These are phyloP conservation scores for Thysanoteuthis rhombus DNA, from an alignment of 2,888 invertebrate species.

Conservation along the genomic window DNA sequence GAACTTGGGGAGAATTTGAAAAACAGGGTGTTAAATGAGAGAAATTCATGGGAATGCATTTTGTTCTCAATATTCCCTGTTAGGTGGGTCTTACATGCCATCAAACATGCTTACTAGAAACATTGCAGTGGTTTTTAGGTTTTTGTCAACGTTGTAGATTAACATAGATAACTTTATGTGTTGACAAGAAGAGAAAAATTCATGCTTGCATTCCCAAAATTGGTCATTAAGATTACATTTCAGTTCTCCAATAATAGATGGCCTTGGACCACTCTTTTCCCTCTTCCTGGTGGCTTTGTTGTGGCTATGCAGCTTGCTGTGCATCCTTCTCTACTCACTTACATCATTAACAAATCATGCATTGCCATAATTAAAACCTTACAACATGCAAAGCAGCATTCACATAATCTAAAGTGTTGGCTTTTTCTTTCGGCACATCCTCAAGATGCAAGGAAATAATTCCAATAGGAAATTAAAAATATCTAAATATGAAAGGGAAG, in stretches of 20 bases:
- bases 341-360: not conserved
- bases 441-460: too few relatives aligned
- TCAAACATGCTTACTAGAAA: too few relatives aligned
- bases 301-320: not conserved
- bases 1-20: too few relatives aligned
- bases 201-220: not conserved
- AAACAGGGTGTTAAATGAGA: too few relatives aligned
- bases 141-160: not conserved
- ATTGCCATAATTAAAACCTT: too few relatives aligned
- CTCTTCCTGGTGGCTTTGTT: not conserved
- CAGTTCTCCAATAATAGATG: not conserved
- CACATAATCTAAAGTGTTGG: not conserved
- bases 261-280: not conserved
- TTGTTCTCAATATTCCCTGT: too few relatives aligned
- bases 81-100: too few relatives aligned
- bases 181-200: not conserved
- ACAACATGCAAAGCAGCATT: not conserved
- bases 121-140: not conserved
- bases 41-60: too few relatives aligned
- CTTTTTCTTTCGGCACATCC: not conserved
- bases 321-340: not conserved
- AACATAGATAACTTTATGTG: not conserved
- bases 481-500: too few relatives aligned
- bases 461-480: too few relatives aligned
- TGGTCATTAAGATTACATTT: not conserved